phyloP scores from a whole-genome alignment of 2,888 invertebrate genomes.

The Leucania comma region DNA sequence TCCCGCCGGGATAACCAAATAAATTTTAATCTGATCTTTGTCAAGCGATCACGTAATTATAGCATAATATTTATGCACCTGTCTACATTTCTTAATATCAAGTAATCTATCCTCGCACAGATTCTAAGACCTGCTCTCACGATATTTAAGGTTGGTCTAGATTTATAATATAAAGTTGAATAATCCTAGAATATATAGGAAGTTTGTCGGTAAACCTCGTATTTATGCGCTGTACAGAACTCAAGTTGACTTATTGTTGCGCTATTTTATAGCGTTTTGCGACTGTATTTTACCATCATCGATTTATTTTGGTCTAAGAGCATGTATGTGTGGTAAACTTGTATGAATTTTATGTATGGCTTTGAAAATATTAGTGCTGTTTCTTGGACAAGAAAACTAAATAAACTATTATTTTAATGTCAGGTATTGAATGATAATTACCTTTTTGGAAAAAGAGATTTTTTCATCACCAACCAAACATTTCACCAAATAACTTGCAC shows the following conservation, averaged over 20 bases:
- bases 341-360: not conserved
- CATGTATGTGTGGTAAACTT: not conserved
- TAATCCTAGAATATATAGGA: slow-evolving; percentile 62
- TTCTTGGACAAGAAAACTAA: not conserved
- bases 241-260: slow-evolving; percentile 52
- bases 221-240: slow-evolving; percentile 57
- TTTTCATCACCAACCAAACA: not conserved
- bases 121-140: slow-evolving; percentile 45
- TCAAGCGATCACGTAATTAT: no score
- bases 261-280: slow-evolving; percentile 48
- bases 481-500: no score
- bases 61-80: no score
- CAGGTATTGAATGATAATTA: not conserved
- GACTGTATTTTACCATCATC: slow-evolving; percentile 34
- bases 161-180: slow-evolving; percentile 62
- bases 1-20: no score
- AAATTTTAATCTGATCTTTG: no score
- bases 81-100: slow-evolving; percentile 36
- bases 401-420: no score
- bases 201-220: slow-evolving; percentile 59
- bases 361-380: not conserved
- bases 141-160: slow-evolving; percentile 54
- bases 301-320: not conserved
- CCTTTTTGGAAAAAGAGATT: not conserved
- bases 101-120: slow-evolving; percentile 35